Evolutionary conservation across 1,140 invertebrate species (phyloP).

Genomic region (Ceratosolen fusciceps): DNA sequence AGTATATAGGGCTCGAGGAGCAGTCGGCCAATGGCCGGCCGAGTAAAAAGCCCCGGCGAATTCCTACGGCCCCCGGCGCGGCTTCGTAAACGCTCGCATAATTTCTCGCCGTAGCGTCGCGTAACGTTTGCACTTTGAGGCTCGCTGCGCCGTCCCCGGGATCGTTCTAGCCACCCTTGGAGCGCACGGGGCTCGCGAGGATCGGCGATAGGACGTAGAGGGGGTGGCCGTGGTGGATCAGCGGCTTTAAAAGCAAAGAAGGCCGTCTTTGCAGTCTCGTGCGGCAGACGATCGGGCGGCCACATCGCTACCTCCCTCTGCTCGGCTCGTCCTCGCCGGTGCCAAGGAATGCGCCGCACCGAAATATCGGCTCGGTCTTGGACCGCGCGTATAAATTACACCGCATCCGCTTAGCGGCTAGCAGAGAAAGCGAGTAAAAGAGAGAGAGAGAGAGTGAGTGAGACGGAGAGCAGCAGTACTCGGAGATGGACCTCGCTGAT

Average conservation of each 20-base stretch:
- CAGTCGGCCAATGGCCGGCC: too few species aligned
- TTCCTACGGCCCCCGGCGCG: too few species aligned
- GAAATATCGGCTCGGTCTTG: constrained; percentile 42
- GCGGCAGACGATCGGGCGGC: constrained; percentile 29
- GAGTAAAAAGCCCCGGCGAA: too few species aligned
- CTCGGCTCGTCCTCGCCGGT: constrained; percentile 17
- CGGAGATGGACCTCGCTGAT: constrained; percentile 31
- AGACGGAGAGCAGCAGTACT: not conserved
- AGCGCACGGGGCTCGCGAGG: not conserved
- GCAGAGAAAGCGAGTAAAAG: not conserved
- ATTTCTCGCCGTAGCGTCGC: not conserved
- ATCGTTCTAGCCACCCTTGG: too few species aligned
- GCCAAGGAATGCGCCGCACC: constrained; percentile 45
- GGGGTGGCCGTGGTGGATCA: not conserved
- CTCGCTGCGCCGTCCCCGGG: not conserved
- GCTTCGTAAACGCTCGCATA: too few species aligned
- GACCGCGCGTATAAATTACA: constrained; percentile 43
- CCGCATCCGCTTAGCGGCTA: constrained; percentile 27
- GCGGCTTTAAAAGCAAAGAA: constrained; percentile 31
- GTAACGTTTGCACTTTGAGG: not conserved
- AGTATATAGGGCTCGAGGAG: too few species aligned
- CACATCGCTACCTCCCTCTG: constrained; percentile 5
- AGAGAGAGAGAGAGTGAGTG: constrained; percentile 12
- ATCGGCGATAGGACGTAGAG: not conserved
- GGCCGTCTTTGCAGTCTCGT: constrained; percentile 15